A percentile compares a stretch with the other conserved stretches of the same genome.
These are phyloP conservation scores for Myiozetetes cayanensis DNA, from an alignment of 2,113 vertebrate species.

Conservation along the genomic window DNA sequence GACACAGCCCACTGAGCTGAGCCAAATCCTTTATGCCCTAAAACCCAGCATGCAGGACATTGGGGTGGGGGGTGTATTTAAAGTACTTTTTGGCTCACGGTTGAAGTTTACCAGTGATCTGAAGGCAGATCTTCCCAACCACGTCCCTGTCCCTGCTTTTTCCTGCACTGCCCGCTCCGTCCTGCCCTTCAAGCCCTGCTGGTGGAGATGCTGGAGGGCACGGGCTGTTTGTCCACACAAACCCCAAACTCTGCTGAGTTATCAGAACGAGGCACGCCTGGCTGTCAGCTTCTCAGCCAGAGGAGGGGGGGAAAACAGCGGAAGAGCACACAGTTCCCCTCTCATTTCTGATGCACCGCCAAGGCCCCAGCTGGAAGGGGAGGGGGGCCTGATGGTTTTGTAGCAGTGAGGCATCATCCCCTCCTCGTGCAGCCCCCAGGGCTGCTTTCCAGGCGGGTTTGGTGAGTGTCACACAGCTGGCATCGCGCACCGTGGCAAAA, in stretches of 20 bases:
- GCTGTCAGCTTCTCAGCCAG: not conserved
- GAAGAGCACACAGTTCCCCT: not conserved
- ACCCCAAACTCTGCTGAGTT: slow-evolving; percentile 29
- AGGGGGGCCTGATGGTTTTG: not conserved
- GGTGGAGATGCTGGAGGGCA: not conserved
- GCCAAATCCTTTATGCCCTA: not conserved
- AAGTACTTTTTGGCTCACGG: not conserved
- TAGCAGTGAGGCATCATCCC: not conserved
- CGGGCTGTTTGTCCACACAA: fast-evolving
- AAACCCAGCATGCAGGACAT: fast-evolving
- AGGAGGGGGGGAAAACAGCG: fast-evolving
- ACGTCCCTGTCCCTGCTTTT: not conserved
- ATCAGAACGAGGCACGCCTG: not conserved
- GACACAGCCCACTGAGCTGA: not conserved
- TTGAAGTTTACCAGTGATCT: not conserved
- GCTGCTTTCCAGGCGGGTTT: not conserved
- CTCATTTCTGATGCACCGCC: not conserved
- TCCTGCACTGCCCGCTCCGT: fast-evolving
- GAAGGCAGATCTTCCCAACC: not conserved
- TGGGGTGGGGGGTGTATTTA: fast-evolving
- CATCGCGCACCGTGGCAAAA: slow-evolving; percentile 8
- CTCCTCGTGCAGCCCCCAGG: not conserved
- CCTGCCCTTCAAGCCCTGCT: slow-evolving; percentile 23
- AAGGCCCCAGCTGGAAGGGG: not conserved
- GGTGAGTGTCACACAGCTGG: not conserved